Conservation (phyloP, 2,888 invertebrate genomes). For the Lepidochrysops patricia region DNA sequence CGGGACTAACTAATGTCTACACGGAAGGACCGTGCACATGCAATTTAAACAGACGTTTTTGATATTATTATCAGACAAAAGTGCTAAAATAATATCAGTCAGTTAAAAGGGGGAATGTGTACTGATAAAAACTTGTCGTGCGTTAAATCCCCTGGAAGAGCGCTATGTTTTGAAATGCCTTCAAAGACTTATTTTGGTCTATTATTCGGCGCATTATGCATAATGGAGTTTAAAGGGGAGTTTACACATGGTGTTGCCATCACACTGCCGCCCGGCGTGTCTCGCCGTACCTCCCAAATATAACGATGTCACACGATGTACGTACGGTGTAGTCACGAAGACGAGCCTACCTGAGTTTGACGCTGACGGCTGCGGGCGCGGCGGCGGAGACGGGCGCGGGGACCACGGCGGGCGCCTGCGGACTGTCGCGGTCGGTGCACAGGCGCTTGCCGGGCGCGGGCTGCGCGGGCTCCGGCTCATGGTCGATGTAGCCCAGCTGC, state of each 20-base stretch:
- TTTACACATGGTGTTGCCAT: too few species aligned
- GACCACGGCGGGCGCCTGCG: conserved; percentile 42
- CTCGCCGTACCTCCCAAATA: background rate
- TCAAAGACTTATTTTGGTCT: too few species aligned
- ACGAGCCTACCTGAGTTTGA: conserved; percentile 52
- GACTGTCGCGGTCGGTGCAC: conserved; percentile 64
- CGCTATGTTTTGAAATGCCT: background rate
- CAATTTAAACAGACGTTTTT: background rate
- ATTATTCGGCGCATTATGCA: background rate
- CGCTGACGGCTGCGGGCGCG: conserved; percentile 41
- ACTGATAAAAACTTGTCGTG: too few species aligned
- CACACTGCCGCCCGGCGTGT: background rate
- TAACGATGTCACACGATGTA: background rate
- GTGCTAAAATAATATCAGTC: too few species aligned
- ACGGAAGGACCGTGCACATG: background rate
- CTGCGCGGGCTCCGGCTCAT: conserved; percentile 21
- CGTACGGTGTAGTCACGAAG: background rate
- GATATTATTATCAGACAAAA: too few species aligned
- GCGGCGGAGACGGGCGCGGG: conserved; percentile 34
- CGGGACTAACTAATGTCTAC: background rate
- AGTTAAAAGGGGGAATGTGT: too few species aligned
- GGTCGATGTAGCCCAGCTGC: conserved; percentile 88
- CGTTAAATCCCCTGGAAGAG: too few species aligned
- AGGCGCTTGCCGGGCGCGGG: conserved; percentile 41
- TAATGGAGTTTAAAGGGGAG: background rate